Conservation (phyloP, 2,888 invertebrate genomes). For the Lumbricus terrestris region DNA sequence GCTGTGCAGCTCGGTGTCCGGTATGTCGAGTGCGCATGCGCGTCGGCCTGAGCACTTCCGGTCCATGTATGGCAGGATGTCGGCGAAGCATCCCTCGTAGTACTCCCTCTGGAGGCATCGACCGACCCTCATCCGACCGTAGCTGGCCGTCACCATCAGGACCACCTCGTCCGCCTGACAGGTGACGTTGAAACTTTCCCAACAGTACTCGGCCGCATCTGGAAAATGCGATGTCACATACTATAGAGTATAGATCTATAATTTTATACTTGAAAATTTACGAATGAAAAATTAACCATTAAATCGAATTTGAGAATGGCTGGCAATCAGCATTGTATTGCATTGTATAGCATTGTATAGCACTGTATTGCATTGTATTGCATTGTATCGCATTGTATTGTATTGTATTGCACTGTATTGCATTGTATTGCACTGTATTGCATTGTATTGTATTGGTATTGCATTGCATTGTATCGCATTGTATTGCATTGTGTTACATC, state of each 20-base stretch:
- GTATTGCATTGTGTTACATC: too few species aligned
- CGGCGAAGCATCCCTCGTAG: slow-evolving; percentile 33
- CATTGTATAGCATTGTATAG: too few species aligned
- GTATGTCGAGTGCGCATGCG: slow-evolving; percentile 28
- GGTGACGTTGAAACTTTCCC: slow-evolving; percentile 35
- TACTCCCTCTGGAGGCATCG: slow-evolving; percentile 33
- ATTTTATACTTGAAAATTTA: too few species aligned
- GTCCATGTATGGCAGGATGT: slow-evolving; percentile 34
- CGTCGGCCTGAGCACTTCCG: slow-evolving; percentile 32
- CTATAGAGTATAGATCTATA: background rate
- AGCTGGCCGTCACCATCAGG: slow-evolving; percentile 32
- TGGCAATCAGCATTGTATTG: too few species aligned
- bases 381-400: too few species aligned
- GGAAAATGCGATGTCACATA: background rate
- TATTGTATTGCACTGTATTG: too few species aligned
- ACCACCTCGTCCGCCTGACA: slow-evolving; percentile 33
- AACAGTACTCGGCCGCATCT: slow-evolving; percentile 41
- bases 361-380: too few species aligned
- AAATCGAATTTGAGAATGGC: too few species aligned
- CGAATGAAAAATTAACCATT: too few species aligned
- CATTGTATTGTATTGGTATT: too few species aligned
- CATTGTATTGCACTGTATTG: too few species aligned
- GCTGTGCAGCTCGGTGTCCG: slow-evolving; percentile 33
- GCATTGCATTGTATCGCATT: too few species aligned
- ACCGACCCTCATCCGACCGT: slow-evolving; percentile 35